Evolutionary conservation across 2,113 vertebrate genomes (phyloP).

Genomic region (Macaca mulatta): DNA sequence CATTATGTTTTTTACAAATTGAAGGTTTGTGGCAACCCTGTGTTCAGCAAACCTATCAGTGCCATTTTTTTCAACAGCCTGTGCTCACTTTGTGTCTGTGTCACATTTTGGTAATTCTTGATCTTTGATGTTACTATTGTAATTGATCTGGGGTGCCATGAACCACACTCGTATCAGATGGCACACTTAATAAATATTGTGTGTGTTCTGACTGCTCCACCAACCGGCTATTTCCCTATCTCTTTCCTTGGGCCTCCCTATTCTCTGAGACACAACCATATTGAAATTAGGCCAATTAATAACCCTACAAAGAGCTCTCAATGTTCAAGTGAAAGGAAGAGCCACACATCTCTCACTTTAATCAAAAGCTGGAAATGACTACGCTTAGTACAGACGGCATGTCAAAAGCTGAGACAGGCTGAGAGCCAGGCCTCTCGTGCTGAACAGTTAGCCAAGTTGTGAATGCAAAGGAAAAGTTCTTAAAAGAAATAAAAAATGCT

Average conservation of each 20-base stretch:
- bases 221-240: background rate
- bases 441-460: background rate
- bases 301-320: background rate
- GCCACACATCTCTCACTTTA: background rate
- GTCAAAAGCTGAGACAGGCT: background rate
- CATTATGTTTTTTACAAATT: background rate
- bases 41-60: background rate
- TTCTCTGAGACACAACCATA: background rate
- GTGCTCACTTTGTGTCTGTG: background rate
- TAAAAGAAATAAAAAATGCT: background rate
- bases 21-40: background rate
- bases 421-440: background rate
- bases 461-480: background rate
- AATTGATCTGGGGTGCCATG: background rate
- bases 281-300: background rate
- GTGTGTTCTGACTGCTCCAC: background rate
- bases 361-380: background rate
- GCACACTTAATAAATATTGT: background rate
- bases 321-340: background rate
- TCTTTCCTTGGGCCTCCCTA: background rate
- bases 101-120: background rate
- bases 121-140: background rate
- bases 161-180: background rate
- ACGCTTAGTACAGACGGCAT: background rate
- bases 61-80: background rate